Conservation (phyloP, 2,113 vertebrate species). For the Elgaria multicarinata region DNA sequence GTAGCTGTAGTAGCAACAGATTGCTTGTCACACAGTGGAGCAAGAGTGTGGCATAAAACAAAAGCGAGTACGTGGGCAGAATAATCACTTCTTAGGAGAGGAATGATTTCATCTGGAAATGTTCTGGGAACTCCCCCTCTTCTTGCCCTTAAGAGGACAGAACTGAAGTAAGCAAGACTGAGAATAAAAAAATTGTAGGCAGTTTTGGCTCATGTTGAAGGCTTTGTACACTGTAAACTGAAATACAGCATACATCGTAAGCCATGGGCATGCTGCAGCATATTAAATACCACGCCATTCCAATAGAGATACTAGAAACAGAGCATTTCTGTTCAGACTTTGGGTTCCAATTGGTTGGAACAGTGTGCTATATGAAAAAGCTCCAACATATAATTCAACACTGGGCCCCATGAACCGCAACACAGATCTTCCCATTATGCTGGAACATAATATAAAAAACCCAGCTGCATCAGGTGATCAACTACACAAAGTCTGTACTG, state of each 20-base stretch:
- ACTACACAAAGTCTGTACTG: neutral
- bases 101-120: conserved; percentile 43
- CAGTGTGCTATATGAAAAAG: neutral
- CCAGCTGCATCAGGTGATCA: neutral
- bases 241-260: neutral
- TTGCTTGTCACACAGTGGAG: neutral
- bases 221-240: neutral
- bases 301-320: too few relatives aligned
- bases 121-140: conserved; percentile 31
- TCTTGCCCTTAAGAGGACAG: neutral
- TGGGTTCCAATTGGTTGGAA: neutral
- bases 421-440: neutral
- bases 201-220: neutral
- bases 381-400: neutral
- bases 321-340: neutral
- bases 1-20: conserved; percentile 25
- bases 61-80: conserved; percentile 24
- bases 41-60: conserved; percentile 26
- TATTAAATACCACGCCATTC: neutral
- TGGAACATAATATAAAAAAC: neutral
- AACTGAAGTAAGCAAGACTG: conserved; percentile 15
- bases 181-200: conserved; percentile 17
- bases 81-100: conserved; percentile 24
- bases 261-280: neutral
- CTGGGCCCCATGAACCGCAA: neutral